Evolutionary conservation across 2,888 invertebrate genomes (phyloP).

Genomic region (Galerucella nymphaeae): DNA sequence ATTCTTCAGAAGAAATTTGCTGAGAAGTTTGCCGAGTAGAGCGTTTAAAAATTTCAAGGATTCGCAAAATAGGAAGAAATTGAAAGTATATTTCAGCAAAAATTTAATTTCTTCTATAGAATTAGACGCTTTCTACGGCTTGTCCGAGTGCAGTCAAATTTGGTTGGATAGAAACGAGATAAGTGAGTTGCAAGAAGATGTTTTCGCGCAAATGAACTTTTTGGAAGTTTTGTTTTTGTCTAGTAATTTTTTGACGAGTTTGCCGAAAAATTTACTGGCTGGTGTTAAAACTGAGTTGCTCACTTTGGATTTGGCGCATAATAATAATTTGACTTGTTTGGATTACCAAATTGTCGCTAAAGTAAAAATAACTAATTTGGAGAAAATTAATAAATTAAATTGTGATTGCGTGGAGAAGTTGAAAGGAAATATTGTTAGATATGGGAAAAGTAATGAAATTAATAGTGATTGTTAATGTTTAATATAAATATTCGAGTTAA

Average conservation of each 20-base stretch:
- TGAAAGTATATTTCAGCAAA: constrained; percentile 53
- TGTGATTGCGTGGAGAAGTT: constrained; percentile 42
- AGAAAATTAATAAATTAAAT: constrained; percentile 41
- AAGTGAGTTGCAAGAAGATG: constrained; percentile 39
- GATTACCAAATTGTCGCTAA: constrained; percentile 41
- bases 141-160: constrained; percentile 49
- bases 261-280: constrained; percentile 41
- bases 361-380: constrained; percentile 40
- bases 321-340: constrained; percentile 45
- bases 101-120: constrained; percentile 50
- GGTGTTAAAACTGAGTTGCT: constrained; percentile 34
- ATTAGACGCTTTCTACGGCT: constrained; percentile 45
- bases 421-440: constrained; percentile 19
- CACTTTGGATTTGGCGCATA: constrained; percentile 43
- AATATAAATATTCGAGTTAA: neutral
- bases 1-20: constrained; percentile 55
- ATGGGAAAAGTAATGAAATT: constrained; percentile 39
- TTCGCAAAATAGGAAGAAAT: constrained; percentile 34
- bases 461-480: constrained; percentile 33
- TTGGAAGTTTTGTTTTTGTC: constrained; percentile 43
- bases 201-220: constrained; percentile 46
- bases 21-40: constrained; percentile 51
- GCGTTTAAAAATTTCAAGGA: constrained; percentile 56
- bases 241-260: constrained; percentile 42
- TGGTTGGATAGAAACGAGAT: constrained; percentile 53